Evolutionary conservation across 1,140 invertebrate genomes (phyloP), one percentile per base, ranked within the genome.

Genomic region (Drosophila micromelanica): DNA sequence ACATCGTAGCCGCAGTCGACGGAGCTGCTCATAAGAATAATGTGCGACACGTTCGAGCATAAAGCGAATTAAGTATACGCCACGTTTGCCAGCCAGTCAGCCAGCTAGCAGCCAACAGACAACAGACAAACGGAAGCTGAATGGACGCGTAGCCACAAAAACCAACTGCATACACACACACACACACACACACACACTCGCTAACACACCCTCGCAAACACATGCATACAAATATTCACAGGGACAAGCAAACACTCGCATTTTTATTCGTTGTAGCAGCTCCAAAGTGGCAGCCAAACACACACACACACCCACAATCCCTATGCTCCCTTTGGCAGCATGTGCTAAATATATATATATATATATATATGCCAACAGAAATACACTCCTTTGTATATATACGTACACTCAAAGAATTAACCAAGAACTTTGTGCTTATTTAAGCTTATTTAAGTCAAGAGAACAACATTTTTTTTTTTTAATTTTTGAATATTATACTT

Each of bases 1-100:
- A 87, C 82, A 87, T 87, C 82, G 82, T 87, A 55, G 73, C 48
- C 42, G 57, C 13, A 49, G 65, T 62, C 67, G 42, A 54, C 56
- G 45, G 48, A 27, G 35, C 62, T 61, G 75, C 43, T 43, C 78
- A 87, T 76, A 81, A 87, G 82, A 87, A 87, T 87, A 89, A 87
- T 87, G 82, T 89, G 82, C 76, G 78, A 87, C 82, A 87, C 82
- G 82, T 87, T 87, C 82, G 72, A 75, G 84, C 82, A 87, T 87
- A 87, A 87, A 87, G 78, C 84, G 82, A 87, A 87, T 87, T 87
- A 87, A 87, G 82, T 87, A 89, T 87, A 87, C 82, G 84, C 82
- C 82, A 85, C 82, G 79, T 87, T 86, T 78, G 82, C 82, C 82
- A 81, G 64, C 45, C 70, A 78, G 67, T 49, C 69, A 70, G 64